Evolutionary conservation across 1,140 invertebrate species (phyloP), one percentile per base, ranked within the genome.

Genomic region (Oryzaephilus surinamensis): DNA sequence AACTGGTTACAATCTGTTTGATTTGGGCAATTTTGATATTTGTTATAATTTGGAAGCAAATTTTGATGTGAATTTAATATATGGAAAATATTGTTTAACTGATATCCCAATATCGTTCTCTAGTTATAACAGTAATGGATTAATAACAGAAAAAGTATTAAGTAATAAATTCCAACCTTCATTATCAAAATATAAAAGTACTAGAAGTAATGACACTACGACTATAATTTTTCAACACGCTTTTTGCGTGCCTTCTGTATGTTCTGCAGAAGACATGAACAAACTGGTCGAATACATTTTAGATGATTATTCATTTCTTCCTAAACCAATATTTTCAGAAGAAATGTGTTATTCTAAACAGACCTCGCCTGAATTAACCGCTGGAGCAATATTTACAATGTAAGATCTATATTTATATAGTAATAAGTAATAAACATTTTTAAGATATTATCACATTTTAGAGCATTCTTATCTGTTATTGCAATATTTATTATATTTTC

Each of bases 361-460:
- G 2, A 28, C 23, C 1, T 8, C 15, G 11, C 20, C 23, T 20
- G 28, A 30, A 28, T 30, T 38, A 17, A 36, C 23, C 7, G 12
- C 26, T 6, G 43, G 32, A 14, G 33, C 43, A 6, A 41, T 41
- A 28, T 28, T 41, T 10, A 28, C 38, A 19, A 37, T 41, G 39
- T 36, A 28, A 26, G 18, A 30, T 33, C 12, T 21, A 16, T 20
- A 19, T 14, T 27, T 35, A 30, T 33, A 6, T 43, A 13, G 17
- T 8, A 12, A 5, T 33, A 5, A 19, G 41, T 17, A 18, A 28
- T 16, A 37, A 18, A 18, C 10, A 32, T n/a, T 17, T 27, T 18
- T 24, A 35, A 23, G 11, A 6, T 32, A 20, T 12, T 29, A 32
- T 31, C 30, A 20, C 12, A 8, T 32, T 8, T 23, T 15, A 41